Percentiles rank a stretch among this genome's conserved stretches.
phyloP scores from a whole-genome alignment of 2,797 vertebrate species.

The Centropyge bicolor region DNA sequence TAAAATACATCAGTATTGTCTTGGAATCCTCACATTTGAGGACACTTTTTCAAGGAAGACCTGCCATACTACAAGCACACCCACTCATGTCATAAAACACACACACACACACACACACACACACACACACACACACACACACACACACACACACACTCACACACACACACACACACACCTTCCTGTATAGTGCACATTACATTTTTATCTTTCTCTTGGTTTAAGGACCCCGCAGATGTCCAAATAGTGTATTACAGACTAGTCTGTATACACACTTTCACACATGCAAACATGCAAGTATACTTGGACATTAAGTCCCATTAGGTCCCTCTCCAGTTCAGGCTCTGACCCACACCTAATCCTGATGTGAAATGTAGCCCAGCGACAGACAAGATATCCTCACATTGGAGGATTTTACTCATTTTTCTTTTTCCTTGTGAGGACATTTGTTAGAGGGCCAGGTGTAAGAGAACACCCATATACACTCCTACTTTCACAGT shows the following conservation, averaged over 20 bases:
- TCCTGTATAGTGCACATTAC: slow-evolving; percentile 47
- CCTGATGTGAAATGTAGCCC: background rate
- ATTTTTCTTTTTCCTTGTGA: background rate
- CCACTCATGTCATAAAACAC: background rate
- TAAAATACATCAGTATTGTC: slow-evolving; percentile 31
- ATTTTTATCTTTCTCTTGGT: background rate
- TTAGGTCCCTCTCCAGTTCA: background rate
- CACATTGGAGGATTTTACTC: background rate
- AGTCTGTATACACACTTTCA: slow-evolving; percentile 2
- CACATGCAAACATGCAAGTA: slow-evolving; percentile 10
- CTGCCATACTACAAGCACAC: slow-evolving; percentile 22
- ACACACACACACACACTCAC: slow-evolving; percentile 18
- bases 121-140: slow-evolving; percentile 25
- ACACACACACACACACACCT: slow-evolving; percentile 5
- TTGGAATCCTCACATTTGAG: slow-evolving; percentile 27
- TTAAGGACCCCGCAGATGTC: slow-evolving; percentile 6
- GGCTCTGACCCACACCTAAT: background rate
- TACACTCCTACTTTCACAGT: background rate
- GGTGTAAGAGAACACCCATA: slow-evolving; percentile 14
- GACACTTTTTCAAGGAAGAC: slow-evolving; percentile 54
- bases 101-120: slow-evolving; percentile 7
- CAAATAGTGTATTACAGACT: background rate
- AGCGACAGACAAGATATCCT: background rate
- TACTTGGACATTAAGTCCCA: background rate
- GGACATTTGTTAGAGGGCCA: background rate